A percentile compares a stretch with the other conserved stretches of the same genome.
These are phyloP conservation scores for Agrochola lychnidis DNA, from an alignment of 2,888 invertebrate species.

Conservation along the genomic window DNA sequence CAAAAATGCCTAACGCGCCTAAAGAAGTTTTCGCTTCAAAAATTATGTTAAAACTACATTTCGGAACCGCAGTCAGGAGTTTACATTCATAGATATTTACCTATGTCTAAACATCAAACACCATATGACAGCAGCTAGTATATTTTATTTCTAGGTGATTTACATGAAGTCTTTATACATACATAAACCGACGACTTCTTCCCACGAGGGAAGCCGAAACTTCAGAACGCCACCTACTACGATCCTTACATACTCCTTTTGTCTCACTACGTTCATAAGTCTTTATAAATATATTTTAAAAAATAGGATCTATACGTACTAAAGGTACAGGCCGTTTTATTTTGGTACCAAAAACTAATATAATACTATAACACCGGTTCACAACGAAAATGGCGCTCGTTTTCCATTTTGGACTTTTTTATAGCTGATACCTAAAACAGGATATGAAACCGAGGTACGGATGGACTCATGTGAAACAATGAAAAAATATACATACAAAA, in stretches of 20 bases:
- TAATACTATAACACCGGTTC: slow-evolving; percentile 2
- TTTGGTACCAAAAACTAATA: slow-evolving; percentile 11
- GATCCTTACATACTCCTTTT: too few species aligned
- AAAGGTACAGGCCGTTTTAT: neutral
- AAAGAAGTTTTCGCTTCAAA: too few species aligned
- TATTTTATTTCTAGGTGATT: neutral
- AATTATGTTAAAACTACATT: neutral
- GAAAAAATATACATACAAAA: neutral
- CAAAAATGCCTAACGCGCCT: too few species aligned
- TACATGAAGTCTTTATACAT: too few species aligned
- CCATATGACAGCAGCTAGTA: neutral
- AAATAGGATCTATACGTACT: neutral
- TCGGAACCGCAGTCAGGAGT: neutral
- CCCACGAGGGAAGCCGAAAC: too few species aligned
- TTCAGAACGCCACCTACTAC: too few species aligned
- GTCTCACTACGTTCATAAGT: too few species aligned
- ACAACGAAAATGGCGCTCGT: neutral
- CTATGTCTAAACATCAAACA: neutral
- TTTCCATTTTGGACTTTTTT: slow-evolving; percentile 28
- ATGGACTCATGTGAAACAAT: neutral
- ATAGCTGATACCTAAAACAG: slow-evolving; percentile 10
- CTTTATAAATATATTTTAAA: too few species aligned
- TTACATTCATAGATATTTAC: neutral
- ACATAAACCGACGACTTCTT: too few species aligned
- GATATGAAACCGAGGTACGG: slow-evolving; percentile 20